Evolutionary conservation across 2,113 vertebrate genomes (phyloP).

Genomic region (Mormoops blainvillei): DNA sequence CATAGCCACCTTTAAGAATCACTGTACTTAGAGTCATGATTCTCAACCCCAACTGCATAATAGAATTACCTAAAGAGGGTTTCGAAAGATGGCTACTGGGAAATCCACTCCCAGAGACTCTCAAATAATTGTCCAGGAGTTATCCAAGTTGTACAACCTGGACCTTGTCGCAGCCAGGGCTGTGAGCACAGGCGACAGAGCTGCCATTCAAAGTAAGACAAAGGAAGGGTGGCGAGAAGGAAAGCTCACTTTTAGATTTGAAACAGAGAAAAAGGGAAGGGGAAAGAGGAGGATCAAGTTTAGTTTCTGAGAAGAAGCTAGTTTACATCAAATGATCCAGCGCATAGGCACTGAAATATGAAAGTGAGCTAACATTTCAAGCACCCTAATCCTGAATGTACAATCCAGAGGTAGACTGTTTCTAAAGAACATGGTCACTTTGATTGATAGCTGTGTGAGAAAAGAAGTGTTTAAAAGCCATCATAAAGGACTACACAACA

Average conservation of each 20-base stretch:
- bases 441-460: conserved; percentile 88
- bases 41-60: not conserved
- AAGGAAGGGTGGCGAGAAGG: not conserved
- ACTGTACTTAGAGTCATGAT: not conserved
- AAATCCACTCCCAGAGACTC: not conserved
- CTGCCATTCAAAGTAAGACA: not conserved
- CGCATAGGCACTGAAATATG: not conserved
- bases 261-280: not conserved
- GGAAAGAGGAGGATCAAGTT: not conserved
- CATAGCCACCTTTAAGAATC: not conserved
- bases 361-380: not conserved
- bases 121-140: not conserved
- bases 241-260: not conserved
- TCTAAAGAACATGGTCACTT: conserved; percentile 82
- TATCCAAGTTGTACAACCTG: not conserved
- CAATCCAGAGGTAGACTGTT: not conserved
- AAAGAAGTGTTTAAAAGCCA: conserved; percentile 66
- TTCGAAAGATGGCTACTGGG: not conserved
- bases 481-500: not conserved
- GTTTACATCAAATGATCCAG: not conserved
- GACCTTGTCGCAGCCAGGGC: accelerated
- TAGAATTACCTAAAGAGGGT: not conserved
- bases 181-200: not conserved
- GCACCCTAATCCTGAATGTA: not conserved
- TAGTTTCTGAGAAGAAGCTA: not conserved